phyloP scores from a whole-genome alignment of 2,797 vertebrate species.

The Crocidura indochinensis region DNA sequence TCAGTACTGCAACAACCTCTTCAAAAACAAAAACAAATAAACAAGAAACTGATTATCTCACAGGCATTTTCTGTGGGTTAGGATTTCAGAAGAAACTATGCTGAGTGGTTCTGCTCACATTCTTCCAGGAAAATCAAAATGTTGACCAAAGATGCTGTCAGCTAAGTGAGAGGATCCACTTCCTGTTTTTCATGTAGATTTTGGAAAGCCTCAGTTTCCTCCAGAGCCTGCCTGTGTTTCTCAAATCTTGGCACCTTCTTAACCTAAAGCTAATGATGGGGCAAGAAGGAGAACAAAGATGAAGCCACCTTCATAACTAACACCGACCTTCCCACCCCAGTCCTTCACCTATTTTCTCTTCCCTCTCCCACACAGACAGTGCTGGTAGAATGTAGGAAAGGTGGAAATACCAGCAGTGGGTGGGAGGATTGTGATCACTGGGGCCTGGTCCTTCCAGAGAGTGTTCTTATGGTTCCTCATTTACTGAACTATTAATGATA shows the following conservation, averaged over 20 bases:
- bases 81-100: not conserved
- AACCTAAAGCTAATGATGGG: not conserved
- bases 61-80: not conserved
- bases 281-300: not conserved
- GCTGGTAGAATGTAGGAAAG: accelerated
- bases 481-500: too few species aligned
- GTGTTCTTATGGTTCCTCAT: too few species aligned
- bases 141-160: not conserved
- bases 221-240: not conserved
- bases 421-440: not conserved
- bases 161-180: not conserved
- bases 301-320: not conserved
- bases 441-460: too few species aligned
- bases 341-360: not conserved
- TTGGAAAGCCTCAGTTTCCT: not conserved
- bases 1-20: too few species aligned
- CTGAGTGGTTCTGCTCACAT: too few species aligned
- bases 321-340: not conserved
- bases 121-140: not conserved
- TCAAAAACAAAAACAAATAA: too few species aligned
- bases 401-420: not conserved
- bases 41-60: too few species aligned
- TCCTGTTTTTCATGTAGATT: not conserved
- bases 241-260: not conserved
- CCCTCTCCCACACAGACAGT: not conserved